Evolutionary conservation across 2,797 vertebrate species (phyloP).

Genomic region (Manis crassicaudata): DNA sequence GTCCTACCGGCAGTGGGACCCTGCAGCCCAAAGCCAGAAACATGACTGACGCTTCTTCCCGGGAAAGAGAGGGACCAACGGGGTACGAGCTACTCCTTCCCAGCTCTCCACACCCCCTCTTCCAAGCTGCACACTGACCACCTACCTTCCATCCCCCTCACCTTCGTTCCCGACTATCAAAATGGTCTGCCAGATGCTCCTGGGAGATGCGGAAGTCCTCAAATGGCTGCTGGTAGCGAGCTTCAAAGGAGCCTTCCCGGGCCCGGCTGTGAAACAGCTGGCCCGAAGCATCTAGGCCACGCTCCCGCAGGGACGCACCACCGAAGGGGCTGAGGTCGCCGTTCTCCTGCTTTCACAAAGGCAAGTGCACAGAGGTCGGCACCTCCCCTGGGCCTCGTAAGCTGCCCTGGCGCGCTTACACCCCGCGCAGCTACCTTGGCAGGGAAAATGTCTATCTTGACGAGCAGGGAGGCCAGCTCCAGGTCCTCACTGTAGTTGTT

Average conservation of each 20-base stretch:
- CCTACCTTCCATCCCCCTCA: constrained; percentile 61
- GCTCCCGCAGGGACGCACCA: constrained; percentile 89
- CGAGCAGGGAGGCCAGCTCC: constrained; percentile 95
- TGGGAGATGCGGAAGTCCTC: constrained; percentile 95
- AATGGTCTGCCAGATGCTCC: constrained; percentile 93
- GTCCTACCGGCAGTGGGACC: not conserved
- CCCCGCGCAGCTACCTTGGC: constrained; percentile 87
- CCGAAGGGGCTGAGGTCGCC: constrained; percentile 91
- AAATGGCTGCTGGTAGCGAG: constrained; percentile 94
- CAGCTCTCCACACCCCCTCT: not conserved
- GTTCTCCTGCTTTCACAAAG: constrained; percentile 91
- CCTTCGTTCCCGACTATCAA: constrained; percentile 94
- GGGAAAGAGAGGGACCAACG: not conserved
- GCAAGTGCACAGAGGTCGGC: not conserved
- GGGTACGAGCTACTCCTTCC: not conserved
- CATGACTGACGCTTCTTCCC: too few species aligned
- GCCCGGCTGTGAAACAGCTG: constrained; percentile 90
- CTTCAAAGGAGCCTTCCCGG: constrained; percentile 93
- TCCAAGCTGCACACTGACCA: not conserved
- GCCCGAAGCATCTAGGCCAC: constrained; percentile 87
- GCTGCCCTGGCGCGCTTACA: not conserved
- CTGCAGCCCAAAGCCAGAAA: too few species aligned
- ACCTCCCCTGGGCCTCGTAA: fast-evolving
- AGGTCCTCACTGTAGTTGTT: constrained; percentile 99
- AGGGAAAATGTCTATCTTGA: constrained; percentile 92